Base-by-base conservation (phyloP, 2,113 vertebrate genomes). In the Proterorhinus semilunaris region DNA sequence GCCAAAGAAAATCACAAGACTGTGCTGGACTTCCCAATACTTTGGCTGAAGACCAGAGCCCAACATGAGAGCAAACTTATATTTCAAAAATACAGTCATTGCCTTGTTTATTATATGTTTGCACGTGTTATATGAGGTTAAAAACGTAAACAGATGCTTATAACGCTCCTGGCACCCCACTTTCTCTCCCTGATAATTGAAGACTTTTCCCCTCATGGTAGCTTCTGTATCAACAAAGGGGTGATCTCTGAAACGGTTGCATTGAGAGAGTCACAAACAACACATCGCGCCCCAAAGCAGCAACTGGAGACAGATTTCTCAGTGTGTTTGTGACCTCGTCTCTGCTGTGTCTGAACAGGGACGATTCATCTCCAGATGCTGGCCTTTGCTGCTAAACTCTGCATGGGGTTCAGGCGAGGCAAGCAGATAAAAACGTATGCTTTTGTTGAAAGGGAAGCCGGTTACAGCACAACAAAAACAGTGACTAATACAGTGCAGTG, bases 301-400 rank as follows among this genome's bases (percentile, higher is more conserved):
- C 51, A 76, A 72, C 55, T 74, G 74, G 65, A 53, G 84, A 78
- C 73, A 68, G 82, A 81, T 65, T 78, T 71, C 46, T 48, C 68
- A 69, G 55, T 9, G 55, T 53, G 71, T 45, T 64, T 72, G 61
- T 80, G 83, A 90, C 86, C 83, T 42, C 21, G 52, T 76, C 69
- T 80, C 55, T 83, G 76, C 79, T 55, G 44, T 65, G 72, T 66
- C 66, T 11, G 68, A 74, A 67, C 53, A 52, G 17, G 62, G 51
- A 65, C 44, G 78, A 85, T 83, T 89, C 81, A 86, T 89, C 82
- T 81, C 77, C 71, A 69, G 74, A 69, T 65, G 71, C 17, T 83
- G 76, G 64, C 78, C 81, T 86, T 80, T 82, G 76, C 75, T 43
- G 78, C 54, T 54, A 8, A 43, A 46, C 72, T 78, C 55, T 66